Evolutionary conservation across 2,113 vertebrate genomes (phyloP).

Genomic region (Machaerirhynchus nigripectus): DNA sequence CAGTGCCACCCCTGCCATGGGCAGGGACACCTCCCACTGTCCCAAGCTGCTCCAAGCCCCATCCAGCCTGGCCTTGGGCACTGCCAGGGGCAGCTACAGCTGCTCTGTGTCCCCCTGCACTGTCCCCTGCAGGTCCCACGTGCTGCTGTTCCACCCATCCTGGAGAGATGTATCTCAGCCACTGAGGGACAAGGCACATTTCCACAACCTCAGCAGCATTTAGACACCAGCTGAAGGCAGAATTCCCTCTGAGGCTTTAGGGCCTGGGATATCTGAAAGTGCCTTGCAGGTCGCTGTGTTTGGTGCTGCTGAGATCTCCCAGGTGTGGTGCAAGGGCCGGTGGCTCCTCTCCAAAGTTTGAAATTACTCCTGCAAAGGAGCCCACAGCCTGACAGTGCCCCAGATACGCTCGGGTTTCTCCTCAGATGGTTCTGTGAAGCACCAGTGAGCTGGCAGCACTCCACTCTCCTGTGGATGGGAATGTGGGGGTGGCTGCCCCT

Average conservation of each 20-base stretch:
- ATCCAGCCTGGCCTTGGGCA: neutral
- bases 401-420: neutral
- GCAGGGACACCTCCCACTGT: neutral
- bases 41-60: neutral
- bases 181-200: neutral
- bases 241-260: neutral
- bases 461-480: neutral
- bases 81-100: neutral
- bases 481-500: neutral
- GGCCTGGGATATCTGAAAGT: neutral
- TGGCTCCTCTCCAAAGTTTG: neutral
- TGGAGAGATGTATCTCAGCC: neutral
- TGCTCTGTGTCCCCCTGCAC: neutral
- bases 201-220: neutral
- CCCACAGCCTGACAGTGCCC: neutral
- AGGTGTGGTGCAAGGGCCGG: neutral
- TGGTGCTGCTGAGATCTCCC: neutral
- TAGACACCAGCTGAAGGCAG: neutral
- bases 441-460: neutral
- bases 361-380: neutral
- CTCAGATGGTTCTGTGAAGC: neutral
- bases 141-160: neutral
- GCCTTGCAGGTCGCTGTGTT: neutral
- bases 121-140: neutral
- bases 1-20: rapidly evolving